A percentile compares a stretch with the other conserved stretches of the same genome.
Conservation (phyloP, 2,888 invertebrate species). For the Carcina quercana region DNA sequence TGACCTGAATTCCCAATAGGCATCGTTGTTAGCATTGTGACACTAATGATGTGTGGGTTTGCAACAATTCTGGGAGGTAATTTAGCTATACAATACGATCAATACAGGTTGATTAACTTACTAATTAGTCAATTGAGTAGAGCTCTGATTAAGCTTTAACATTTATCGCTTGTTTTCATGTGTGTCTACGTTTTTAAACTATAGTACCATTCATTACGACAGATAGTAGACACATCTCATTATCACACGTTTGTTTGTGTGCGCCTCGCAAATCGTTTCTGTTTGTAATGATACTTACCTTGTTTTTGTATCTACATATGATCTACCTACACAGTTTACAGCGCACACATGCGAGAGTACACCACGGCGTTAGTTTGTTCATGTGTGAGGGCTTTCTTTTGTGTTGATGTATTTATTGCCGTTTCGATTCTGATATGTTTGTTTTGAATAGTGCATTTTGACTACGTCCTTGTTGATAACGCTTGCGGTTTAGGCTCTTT, state of each 20-base stretch:
- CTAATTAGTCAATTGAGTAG: neutral
- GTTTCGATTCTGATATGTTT: slow-evolving; percentile 10
- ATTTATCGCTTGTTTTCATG: slow-evolving; percentile 2
- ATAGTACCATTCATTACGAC: slow-evolving; percentile 20
- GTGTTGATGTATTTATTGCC: slow-evolving; percentile 10
- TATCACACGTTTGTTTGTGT: slow-evolving; percentile 17
- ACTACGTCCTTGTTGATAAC: slow-evolving; percentile 13
- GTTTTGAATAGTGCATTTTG: slow-evolving; percentile 14
- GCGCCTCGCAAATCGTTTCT: slow-evolving; percentile 2
- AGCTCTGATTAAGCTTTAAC: slow-evolving; percentile 5
- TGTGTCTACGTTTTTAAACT: neutral
- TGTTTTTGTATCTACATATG: slow-evolving; percentile 4
- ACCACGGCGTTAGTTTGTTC: slow-evolving; percentile 1
- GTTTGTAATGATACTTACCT: slow-evolving; percentile 7
- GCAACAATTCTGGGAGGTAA: slow-evolving; percentile 32
- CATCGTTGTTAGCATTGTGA: slow-evolving; percentile 55
- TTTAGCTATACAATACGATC: slow-evolving; percentile 40
- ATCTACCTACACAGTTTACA: neutral
- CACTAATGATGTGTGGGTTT: slow-evolving; percentile 49
- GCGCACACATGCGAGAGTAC: slow-evolving; percentile 1
- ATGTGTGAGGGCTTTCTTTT: slow-evolving; percentile 17
- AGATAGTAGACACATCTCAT: slow-evolving; percentile 23
- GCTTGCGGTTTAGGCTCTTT: too few relatives aligned
- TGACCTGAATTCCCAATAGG: slow-evolving; percentile 65
- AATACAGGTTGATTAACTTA: slow-evolving; percentile 24